Conservation (phyloP, 2,888 invertebrate species). For the Fragum whitleyi region DNA sequence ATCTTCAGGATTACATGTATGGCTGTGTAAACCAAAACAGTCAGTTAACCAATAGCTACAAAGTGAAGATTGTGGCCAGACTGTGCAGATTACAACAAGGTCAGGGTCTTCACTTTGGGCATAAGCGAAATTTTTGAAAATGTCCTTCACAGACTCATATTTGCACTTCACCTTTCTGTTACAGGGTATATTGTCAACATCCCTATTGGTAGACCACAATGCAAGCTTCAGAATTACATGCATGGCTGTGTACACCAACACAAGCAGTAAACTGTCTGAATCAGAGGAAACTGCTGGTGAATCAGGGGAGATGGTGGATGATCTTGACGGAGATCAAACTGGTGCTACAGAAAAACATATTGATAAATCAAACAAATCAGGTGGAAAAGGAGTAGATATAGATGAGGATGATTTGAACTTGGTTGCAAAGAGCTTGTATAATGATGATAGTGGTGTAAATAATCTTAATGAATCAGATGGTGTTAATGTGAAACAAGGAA, state of each 20-base stretch:
- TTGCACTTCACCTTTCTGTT: constrained; percentile 16
- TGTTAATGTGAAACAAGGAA: not conserved
- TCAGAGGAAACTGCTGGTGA: not conserved
- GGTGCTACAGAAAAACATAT: not conserved
- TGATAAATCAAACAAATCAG: constrained; percentile 6
- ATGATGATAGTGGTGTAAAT: not conserved
- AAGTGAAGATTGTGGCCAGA: too few relatives aligned
- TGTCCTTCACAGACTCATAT: too few relatives aligned
- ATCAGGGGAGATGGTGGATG: constrained; percentile 11
- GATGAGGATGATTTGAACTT: constrained; percentile 15
- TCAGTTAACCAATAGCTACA: too few relatives aligned
- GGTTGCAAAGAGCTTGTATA: constrained; percentile 11
- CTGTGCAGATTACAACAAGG: too few relatives aligned
- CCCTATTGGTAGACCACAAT: constrained; percentile 67
- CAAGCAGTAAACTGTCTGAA: not conserved
- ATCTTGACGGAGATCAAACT: not conserved
- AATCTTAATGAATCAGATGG: not conserved
- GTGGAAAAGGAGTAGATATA: not conserved
- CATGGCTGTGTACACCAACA: constrained; percentile 62
- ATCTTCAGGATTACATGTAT: too few relatives aligned
- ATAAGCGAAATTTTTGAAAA: too few relatives aligned
- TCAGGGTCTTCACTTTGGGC: too few relatives aligned
- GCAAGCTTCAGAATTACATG: constrained; percentile 76
- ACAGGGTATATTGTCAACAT: constrained; percentile 58
- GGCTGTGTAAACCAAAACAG: too few relatives aligned